Evolutionary conservation across 2,113 vertebrate species (phyloP), one percentile per base, ranked within the genome.

Genomic region (Empidonax alnorum): DNA sequence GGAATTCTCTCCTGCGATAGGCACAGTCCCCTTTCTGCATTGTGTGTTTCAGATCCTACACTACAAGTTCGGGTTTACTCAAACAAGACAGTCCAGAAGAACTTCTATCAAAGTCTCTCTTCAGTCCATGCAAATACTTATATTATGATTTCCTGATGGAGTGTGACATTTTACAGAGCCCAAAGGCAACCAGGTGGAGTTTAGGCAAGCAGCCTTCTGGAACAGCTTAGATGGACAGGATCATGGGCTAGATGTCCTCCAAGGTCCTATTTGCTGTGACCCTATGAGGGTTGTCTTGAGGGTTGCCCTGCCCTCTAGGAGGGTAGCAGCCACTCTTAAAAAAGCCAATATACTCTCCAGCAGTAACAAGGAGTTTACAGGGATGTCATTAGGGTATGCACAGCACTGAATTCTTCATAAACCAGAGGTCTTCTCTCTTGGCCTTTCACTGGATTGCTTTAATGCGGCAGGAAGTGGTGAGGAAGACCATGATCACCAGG

Each of bases 21-120:
- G 56, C 30, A 75, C 69, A 55, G 42, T 46, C 22, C 22, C 31
- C 46, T 83, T 69, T 56, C 83, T 80, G 37, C 68, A 39, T 8
- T 47, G 25, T 1, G 0, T 63, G 17, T 71, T 95, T 42, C 65
- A 91, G 53, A 67, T 62, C 17, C 55, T 47, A 67, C 21, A 15
- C 8, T 66, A 39, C 44, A 82, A 84, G 33, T 65, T 91, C 47
- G 53, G 50, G 68, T 86, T 73, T 80, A 58, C 79, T 63, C 68
- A 80, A 92, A 88, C 46, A 85, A 79, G 59, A 89, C 18, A 47
- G 56, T 80, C 61, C 81, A 89, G 81, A 71, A 86, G 86, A 96
- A 49, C 59, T 25, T 79, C 37, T 61, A 9, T 50, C 67, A 58
- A 63, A 75, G 41, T 33, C 20, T 83, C 22, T 81, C 13, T 83